These are phyloP conservation scores for Lucifuga dentata DNA, from an alignment of 2,113 vertebrate genomes.

Conservation along the genomic window DNA sequence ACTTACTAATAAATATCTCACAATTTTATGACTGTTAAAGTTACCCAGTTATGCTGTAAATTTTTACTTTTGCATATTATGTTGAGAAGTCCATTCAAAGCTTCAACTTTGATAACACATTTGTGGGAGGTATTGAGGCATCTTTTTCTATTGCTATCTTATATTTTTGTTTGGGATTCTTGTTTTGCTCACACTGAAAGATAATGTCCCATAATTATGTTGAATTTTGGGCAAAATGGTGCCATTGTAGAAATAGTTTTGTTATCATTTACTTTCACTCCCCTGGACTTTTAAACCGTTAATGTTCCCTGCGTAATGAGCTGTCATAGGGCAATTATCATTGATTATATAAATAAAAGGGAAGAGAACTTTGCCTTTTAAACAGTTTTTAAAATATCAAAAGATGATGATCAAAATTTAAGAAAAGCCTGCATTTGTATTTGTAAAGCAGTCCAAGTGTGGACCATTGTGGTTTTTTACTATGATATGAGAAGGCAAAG, in stretches of 20 bases:
- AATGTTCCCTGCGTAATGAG: too few relatives aligned
- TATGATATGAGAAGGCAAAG: constrained; percentile 1
- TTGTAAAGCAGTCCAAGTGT: neutral
- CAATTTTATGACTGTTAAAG: too few relatives aligned
- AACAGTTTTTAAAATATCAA: too few relatives aligned
- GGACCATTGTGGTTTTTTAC: constrained; percentile 8
- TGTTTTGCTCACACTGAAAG: neutral
- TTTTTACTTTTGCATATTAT: too few relatives aligned
- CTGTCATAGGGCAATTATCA: constrained; percentile 18
- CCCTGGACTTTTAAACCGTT: too few relatives aligned
- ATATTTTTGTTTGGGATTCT: neutral
- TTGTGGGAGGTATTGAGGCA: constrained; percentile 1
- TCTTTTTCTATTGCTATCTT: neutral
- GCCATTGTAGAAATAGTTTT: too few relatives aligned
- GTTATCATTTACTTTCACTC: too few relatives aligned
- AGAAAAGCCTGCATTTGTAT: neutral
- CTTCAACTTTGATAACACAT: too few relatives aligned
- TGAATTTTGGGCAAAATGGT: neutral
- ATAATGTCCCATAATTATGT: constrained; percentile 28
- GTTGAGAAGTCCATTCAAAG: too few relatives aligned
- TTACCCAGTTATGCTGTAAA: too few relatives aligned
- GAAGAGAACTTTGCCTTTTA: neutral
- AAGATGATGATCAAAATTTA: constrained; percentile 3
- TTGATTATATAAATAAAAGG: constrained; percentile 4
- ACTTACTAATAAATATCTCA: too few relatives aligned